These are phyloP conservation scores for Coecobrya sp. DNA, from an alignment of 2,888 invertebrate species.

Conservation along the genomic window DNA sequence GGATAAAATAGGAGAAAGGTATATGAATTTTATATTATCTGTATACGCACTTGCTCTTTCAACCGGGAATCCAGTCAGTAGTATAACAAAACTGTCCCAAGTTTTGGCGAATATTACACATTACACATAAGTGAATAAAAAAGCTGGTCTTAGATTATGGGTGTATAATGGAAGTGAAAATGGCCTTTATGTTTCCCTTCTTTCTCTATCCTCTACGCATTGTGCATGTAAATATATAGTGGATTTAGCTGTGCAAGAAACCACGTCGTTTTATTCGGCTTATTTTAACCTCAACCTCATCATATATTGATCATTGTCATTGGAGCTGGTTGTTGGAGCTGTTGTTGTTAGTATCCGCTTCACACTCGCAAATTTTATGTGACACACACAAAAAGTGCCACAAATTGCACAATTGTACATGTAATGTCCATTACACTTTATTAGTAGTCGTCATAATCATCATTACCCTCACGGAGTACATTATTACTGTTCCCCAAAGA, in stretches of 20 bases:
- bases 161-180: constrained; percentile 71
- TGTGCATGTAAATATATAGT: not conserved
- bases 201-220: not conserved
- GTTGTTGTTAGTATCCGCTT: constrained; percentile 25
- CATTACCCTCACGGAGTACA: not conserved
- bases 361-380: constrained; percentile 64
- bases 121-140: constrained; percentile 28
- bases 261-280: not conserved
- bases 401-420: constrained; percentile 62
- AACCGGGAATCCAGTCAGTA: not conserved
- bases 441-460: constrained; percentile 59
- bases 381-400: constrained; percentile 21
- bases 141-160: constrained; percentile 50
- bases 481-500: constrained; percentile 21
- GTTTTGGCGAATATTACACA: constrained; percentile 34
- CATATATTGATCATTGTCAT: constrained; percentile 11
- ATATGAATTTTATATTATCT: not conserved
- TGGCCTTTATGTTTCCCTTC: constrained; percentile 64
- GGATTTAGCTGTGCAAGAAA: constrained; percentile 5
- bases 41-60: constrained; percentile 52
- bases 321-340: not conserved
- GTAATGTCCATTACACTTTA: constrained; percentile 72
- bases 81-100: not conserved
- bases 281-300: constrained; percentile 14
- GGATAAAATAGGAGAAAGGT: not conserved